These are phyloP conservation scores for Drosophila pallidifrons DNA, from an alignment of 1,140 invertebrate genomes.

Conservation along the genomic window DNA sequence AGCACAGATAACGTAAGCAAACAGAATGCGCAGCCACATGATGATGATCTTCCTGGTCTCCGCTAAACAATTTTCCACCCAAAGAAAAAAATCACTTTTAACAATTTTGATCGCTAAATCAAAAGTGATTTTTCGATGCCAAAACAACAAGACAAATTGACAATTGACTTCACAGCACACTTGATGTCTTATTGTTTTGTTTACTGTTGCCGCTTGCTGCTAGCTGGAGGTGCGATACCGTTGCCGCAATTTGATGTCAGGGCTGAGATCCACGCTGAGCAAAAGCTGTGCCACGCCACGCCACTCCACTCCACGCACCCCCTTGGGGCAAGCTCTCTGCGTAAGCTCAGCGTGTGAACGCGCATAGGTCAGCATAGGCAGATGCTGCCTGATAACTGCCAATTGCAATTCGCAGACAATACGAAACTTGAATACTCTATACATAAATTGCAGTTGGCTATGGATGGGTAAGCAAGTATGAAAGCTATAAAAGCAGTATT, in stretches of 20 bases:
- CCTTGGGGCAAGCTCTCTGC: slow-evolving; percentile 42
- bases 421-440: slow-evolving; percentile 16
- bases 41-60: slow-evolving; percentile 33
- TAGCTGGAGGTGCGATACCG: slow-evolving; percentile 41
- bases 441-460: not conserved
- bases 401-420: slow-evolving; percentile 18
- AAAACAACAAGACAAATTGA: slow-evolving; percentile 29
- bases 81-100: not conserved
- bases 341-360: slow-evolving; percentile 69
- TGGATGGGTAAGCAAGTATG: no score
- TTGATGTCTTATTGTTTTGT: slow-evolving; percentile 36
- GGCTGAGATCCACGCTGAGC: slow-evolving; percentile 48
- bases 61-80: no score
- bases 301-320: slow-evolving; percentile 23
- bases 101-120: slow-evolving; percentile 60
- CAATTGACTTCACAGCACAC: slow-evolving; percentile 19
- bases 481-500: no score
- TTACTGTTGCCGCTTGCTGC: not conserved
- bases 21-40: slow-evolving; percentile 52
- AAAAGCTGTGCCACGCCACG: slow-evolving; percentile 23
- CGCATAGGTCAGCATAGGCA: slow-evolving; percentile 67
- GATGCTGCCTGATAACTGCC: slow-evolving; percentile 57
- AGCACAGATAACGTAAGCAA: slow-evolving; percentile 45
- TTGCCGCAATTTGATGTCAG: slow-evolving; percentile 64
- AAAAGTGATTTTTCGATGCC: slow-evolving; percentile 17